Evolutionary conservation across 2,888 invertebrate genomes (phyloP).

Genomic region (Drosophila villosipedis): DNA sequence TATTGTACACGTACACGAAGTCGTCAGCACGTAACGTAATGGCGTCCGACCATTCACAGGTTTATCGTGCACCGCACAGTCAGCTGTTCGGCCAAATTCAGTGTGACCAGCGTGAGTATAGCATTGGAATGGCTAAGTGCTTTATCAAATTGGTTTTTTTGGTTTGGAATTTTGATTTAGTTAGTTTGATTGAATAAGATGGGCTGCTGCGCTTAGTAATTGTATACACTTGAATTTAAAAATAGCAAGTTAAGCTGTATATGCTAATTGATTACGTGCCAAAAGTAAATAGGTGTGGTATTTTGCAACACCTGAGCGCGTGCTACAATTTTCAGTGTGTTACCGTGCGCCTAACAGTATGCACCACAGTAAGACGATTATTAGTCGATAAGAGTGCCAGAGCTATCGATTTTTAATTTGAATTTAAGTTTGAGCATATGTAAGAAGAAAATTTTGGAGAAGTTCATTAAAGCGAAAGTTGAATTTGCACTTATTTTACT

Average conservation of each 20-base stretch:
- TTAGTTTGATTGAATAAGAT: background rate
- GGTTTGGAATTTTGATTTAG: background rate
- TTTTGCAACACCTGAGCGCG: background rate
- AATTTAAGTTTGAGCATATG: background rate
- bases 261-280: background rate
- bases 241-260: too few species aligned
- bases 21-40: slow-evolving; percentile 67
- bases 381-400: background rate
- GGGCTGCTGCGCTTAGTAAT: background rate
- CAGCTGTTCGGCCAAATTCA: slow-evolving; percentile 34
- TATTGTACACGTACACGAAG: slow-evolving; percentile 63
- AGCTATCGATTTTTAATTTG: background rate
- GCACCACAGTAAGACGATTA: background rate
- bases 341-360: background rate
- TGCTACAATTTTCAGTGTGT: background rate
- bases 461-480: slow-evolving; percentile 3
- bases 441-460: background rate
- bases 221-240: background rate
- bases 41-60: slow-evolving; percentile 58
- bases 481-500: slow-evolving; percentile 1
- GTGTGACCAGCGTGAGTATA: slow-evolving; percentile 34
- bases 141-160: background rate
- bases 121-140: background rate
- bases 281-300: background rate
- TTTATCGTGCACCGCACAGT: background rate